These are phyloP conservation scores for Drosophila sturtevanti DNA, from an alignment of 1,140 invertebrate species.

Conservation along the genomic window DNA sequence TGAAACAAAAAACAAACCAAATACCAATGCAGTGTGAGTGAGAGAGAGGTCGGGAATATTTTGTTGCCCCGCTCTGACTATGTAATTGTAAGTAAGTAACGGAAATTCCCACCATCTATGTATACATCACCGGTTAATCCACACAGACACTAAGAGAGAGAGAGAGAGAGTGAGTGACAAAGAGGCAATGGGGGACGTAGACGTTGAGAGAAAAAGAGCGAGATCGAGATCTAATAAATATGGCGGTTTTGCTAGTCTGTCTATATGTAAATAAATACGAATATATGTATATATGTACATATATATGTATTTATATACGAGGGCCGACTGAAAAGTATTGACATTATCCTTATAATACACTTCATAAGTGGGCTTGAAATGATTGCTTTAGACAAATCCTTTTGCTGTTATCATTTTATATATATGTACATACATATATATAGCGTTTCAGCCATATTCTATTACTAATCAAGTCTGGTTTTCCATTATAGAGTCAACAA, in stretches of 20 bases:
- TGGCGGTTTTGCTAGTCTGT: conserved; percentile 1
- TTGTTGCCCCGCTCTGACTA: neutral
- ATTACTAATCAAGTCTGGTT: too few species aligned
- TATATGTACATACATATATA: too few species aligned
- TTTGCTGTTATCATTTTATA: too few species aligned
- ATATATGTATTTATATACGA: neutral
- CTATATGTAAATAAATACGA: neutral
- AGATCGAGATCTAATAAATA: conserved; percentile 39
- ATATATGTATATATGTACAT: neutral
- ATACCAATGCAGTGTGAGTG: neutral
- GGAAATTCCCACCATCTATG: conserved; percentile 68
- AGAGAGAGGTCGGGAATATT: conserved; percentile 9
- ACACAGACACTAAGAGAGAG: conserved; percentile 2
- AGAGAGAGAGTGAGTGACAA: too few species aligned
- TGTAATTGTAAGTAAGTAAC: conserved; percentile 49
- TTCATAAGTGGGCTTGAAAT: too few species aligned
- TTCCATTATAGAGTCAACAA: too few species aligned
- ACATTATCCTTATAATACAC: too few species aligned
- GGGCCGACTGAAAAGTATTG: neutral
- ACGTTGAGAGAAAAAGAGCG: conserved; percentile 32
- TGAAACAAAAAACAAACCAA: conserved; percentile 17
- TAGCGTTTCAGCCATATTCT: too few species aligned
- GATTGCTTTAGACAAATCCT: too few species aligned
- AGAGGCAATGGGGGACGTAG: too few species aligned
- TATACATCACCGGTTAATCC: conserved; percentile 64